Base-by-base conservation (phyloP, 2,113 vertebrate genomes). In the Cyprinodon tularosa region DNA sequence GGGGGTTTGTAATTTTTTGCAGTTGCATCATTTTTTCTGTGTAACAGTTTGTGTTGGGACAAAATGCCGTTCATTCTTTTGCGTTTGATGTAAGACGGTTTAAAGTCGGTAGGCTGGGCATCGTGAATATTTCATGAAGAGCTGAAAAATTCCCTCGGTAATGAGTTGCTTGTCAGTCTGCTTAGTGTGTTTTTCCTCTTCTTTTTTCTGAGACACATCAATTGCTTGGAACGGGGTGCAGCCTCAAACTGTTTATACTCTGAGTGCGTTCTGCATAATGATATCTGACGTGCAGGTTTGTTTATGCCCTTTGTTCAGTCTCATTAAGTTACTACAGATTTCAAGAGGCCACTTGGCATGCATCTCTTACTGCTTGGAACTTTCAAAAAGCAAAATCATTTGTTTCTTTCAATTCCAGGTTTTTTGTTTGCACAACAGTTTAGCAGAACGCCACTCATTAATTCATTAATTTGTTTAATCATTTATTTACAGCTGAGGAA, bases 401-500 rank as follows among this genome's bases (percentile, higher is more conserved):
- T 78, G 73, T 74, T 66, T 62, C 66, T 45, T 72, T 78, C 64
- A 66, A n/a, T 68, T 48, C 17, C 61, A 40, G 15, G 42, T 74
- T 64, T 38, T 68, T 38, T 68, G 45, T 57, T 65, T 65, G 76
- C 38, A 53, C 15, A 4, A n/a, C 15, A 17, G n/a, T 29, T 45
- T 61, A 64, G 38, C 40, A 47, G 8, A 68, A 72, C 64, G 38
- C 74, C 63, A 57, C 62, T 64, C 36, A 13, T 66, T 40, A 37
- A 36, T 40, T 15, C 13, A 60, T 29, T 36, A 36, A 65, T 45
- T 68, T 63, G 9, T 17, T 57, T 74, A 12, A 62, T 66, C 63
- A 22, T 68, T 48, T 67, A 10, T 17, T 63, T 72, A 64, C 90
- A 99, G 98, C 96, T 68, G 98, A 99, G 90, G 97, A 99, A 92